Conservation (phyloP, 1,140 invertebrate genomes). For the Whitmania pigra region DNA sequence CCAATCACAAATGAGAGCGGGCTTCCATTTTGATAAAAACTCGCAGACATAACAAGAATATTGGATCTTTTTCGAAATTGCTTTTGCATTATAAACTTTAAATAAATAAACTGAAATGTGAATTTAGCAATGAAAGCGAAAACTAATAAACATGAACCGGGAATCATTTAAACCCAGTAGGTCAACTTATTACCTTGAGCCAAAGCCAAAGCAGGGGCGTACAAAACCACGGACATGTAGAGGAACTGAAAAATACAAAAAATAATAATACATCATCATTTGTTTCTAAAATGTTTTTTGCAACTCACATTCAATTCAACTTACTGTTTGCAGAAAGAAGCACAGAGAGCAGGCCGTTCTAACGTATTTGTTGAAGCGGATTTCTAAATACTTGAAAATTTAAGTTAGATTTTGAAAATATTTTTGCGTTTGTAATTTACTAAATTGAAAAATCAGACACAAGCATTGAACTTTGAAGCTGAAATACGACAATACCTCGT, state of each 20-base stretch:
- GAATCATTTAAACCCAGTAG: background rate
- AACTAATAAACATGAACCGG: too few species aligned
- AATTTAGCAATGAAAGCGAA: too few species aligned
- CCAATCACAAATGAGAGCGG: too few species aligned
- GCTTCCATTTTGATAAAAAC: too few species aligned
- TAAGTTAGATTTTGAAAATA: background rate
- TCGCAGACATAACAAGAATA: too few species aligned
- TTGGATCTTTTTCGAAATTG: too few species aligned
- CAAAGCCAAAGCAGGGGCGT: conserved; percentile 35
- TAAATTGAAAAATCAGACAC: background rate
- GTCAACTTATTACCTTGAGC: conserved; percentile 31
- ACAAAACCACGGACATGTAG: conserved; percentile 36
- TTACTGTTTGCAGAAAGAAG: conserved; percentile 11
- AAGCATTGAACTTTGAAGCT: background rate
- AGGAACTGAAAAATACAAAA: conserved; percentile 28
- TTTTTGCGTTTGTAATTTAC: background rate
- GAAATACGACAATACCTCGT: conserved; percentile 32
- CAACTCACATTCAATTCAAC: background rate
- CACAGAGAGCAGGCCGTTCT: background rate
- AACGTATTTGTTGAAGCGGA: background rate
- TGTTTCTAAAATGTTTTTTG: background rate
- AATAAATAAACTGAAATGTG: too few species aligned
- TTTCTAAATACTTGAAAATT: conserved; percentile 12
- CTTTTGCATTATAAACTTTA: too few species aligned
- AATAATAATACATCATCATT: background rate